These are phyloP conservation scores for Agapornis canus DNA, from an alignment of 2,797 vertebrate species.

Conservation along the genomic window DNA sequence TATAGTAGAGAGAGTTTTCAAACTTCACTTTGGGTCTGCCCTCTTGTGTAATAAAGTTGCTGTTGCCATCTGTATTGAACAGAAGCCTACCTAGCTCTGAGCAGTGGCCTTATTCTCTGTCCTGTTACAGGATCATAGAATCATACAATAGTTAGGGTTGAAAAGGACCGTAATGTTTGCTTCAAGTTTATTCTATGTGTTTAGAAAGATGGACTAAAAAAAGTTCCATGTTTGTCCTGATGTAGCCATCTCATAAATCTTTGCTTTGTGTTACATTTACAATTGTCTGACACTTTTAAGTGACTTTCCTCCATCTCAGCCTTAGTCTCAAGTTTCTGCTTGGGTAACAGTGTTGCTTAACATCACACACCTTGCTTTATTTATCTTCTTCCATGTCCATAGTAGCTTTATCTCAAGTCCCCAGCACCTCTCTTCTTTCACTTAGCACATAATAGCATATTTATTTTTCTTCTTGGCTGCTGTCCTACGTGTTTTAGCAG, in stretches of 20 bases:
- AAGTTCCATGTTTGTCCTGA: background rate
- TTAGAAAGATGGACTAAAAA: fast-evolving
- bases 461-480: background rate
- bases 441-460: background rate
- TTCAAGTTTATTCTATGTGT: background rate
- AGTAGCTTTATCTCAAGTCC: background rate
- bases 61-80: background rate
- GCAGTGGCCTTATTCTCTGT: background rate
- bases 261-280: background rate
- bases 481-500: background rate
- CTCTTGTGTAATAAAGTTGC: fast-evolving
- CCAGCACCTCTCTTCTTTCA: background rate
- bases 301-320: background rate
- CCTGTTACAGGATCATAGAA: background rate
- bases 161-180: background rate
- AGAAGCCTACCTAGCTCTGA: background rate
- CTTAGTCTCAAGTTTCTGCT: background rate
- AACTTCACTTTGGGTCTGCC: background rate
- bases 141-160: no score
- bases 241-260: background rate
- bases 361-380: background rate
- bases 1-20: background rate
- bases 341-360: background rate
- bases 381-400: background rate
- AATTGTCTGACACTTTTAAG: background rate